Evolutionary conservation across 2,797 vertebrate species (phyloP).

Genomic region (Erpetoichthys calabaricus): DNA sequence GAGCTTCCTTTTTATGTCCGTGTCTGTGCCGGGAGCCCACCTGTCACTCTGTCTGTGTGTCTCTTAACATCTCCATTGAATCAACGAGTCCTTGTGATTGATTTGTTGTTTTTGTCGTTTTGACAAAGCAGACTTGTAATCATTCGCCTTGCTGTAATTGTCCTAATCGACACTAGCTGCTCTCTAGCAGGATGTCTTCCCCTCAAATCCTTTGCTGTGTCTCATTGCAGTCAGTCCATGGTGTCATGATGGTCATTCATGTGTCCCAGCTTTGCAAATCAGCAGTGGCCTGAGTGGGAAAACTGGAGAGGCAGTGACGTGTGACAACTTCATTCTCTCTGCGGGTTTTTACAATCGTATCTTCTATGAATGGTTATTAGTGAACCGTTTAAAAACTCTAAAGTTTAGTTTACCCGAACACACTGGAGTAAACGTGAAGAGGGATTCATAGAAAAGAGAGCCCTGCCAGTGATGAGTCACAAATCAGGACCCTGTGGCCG

Average conservation of each 20-base stretch:
- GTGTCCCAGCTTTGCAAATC: constrained; percentile 46
- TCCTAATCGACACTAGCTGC: constrained; percentile 8
- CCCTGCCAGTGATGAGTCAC: no score
- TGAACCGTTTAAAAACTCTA: no score
- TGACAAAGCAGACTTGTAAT: constrained; percentile 38
- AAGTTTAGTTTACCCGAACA: no score
- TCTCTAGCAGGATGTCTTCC: constrained; percentile 10
- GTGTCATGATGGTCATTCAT: constrained; percentile 55
- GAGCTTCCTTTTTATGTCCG: constrained; percentile 66
- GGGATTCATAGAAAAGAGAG: no score
- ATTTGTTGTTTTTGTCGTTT: constrained; percentile 25
- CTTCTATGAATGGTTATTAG: no score
- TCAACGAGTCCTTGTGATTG: constrained; percentile 1
- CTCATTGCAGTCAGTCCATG: constrained; percentile 28
- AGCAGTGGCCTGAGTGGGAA: constrained; percentile 51
- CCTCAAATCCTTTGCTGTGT: constrained; percentile 11
- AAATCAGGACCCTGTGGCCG: no score
- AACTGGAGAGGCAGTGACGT: constrained; percentile 6
- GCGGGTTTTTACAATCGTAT: no score
- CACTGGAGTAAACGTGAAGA: no score
- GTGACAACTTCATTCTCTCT: no score
- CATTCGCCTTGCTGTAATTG: constrained; percentile 35
- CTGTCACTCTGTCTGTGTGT: constrained; percentile 37
- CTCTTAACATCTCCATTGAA: constrained; percentile 9
- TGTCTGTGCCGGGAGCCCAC: constrained; percentile 58